These are phyloP conservation scores for Pegoplata infirma DNA, from an alignment of 2,888 invertebrate genomes.

Conservation along the genomic window DNA sequence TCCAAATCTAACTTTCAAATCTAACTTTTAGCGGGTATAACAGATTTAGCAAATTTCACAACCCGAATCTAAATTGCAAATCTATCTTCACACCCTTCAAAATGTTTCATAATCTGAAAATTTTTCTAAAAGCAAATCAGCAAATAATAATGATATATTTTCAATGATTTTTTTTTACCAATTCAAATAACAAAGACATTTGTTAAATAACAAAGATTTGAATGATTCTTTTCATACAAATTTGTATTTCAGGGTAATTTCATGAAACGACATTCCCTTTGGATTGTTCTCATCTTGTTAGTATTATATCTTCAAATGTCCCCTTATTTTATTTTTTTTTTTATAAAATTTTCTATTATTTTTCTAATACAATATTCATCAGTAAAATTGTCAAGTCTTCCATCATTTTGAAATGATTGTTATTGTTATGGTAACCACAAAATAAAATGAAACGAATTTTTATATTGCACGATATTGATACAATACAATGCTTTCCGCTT, in stretches of 20 bases:
- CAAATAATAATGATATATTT: no score
- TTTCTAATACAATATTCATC: constrained; percentile 3
- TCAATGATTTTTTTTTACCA: no score
- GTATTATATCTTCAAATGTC: background rate
- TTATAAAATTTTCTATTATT: background rate
- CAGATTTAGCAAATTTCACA: no score
- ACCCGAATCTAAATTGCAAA: no score
- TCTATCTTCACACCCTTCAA: no score
- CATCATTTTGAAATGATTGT: background rate
- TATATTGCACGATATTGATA: no score
- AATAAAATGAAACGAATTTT: background rate
- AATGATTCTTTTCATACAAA: background rate
- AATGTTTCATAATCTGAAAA: no score
- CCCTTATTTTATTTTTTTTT: background rate
- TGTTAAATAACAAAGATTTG: background rate
- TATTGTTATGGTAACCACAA: constrained; percentile 3
- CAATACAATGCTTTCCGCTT: background rate
- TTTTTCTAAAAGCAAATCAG: no score
- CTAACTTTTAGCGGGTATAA: no score
- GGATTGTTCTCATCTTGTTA: no score
- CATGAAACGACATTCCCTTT: background rate
- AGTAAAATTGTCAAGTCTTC: background rate
- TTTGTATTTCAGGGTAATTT: no score
- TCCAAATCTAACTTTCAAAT: no score
- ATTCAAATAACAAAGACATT: background rate